Percentiles rank a stretch among this genome's conserved stretches.
Conservation (phyloP, 2,888 invertebrate species). For the Dendrolimus houi region DNA sequence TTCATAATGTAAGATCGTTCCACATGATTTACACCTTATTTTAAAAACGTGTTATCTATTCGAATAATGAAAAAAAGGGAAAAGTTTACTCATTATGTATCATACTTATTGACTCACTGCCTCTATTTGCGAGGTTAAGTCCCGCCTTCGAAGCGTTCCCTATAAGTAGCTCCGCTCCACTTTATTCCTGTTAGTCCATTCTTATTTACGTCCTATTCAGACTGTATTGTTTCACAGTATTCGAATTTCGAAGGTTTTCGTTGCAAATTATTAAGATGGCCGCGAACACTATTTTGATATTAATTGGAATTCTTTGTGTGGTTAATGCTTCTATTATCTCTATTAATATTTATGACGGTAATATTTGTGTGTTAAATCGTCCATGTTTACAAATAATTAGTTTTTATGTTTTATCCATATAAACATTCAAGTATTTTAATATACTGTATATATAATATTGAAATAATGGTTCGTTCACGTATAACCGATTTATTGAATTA, state of each 20-base stretch:
- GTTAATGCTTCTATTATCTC: conserved; percentile 13
- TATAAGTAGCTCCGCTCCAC: conserved; percentile 3
- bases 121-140: not conserved
- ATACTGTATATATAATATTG: too few relatives aligned
- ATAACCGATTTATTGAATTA: too few relatives aligned
- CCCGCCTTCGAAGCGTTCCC: conserved; percentile 1
- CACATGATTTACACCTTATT: not conserved
- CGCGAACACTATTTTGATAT: conserved; percentile 5
- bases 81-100: not conserved
- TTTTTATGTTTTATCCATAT: too few relatives aligned
- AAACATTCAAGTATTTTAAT: too few relatives aligned
- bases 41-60: not conserved
- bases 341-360: conserved; percentile 12
- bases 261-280: conserved; percentile 8
- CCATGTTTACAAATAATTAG: too few relatives aligned
- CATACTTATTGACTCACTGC: conserved; percentile 1
- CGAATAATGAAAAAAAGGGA: too few relatives aligned
- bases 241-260: not conserved
- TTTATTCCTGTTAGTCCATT: conserved; percentile 1
- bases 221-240: not conserved
- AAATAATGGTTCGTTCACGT: too few relatives aligned
- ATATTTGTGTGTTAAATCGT: not conserved
- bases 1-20: too few relatives aligned
- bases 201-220: not conserved
- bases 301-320: conserved; percentile 8